Conservation (phyloP, 2,888 invertebrate genomes). For the Zygothrica quintamaculata region DNA sequence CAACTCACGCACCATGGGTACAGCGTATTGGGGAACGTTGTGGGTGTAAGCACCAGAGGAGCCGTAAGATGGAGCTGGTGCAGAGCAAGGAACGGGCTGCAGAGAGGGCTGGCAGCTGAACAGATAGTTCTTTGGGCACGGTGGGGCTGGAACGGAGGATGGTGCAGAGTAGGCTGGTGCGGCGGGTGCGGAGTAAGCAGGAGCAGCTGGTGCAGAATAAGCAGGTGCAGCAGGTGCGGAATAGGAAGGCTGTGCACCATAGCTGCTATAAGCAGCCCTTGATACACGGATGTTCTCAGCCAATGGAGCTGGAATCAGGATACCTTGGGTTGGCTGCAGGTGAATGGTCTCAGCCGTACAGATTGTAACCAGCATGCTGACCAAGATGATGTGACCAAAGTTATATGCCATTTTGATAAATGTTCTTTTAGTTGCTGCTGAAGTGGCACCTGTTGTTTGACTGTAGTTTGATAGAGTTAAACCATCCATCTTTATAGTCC, state of each 20-base stretch:
- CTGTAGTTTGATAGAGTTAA: slow-evolving; percentile 47
- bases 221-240: slow-evolving; percentile 43
- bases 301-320: slow-evolving; percentile 80
- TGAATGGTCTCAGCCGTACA: slow-evolving; percentile 70
- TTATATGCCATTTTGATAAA: slow-evolving; percentile 63
- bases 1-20: slow-evolving; percentile 72
- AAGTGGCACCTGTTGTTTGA: slow-evolving; percentile 42
- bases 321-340: slow-evolving; percentile 78
- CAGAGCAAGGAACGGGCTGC: slow-evolving; percentile 77
- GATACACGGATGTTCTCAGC: slow-evolving; percentile 76
- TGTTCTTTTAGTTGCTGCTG: slow-evolving; percentile 62
- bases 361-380: slow-evolving; percentile 44
- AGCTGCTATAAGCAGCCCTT: slow-evolving; percentile 65
- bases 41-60: slow-evolving; percentile 79
- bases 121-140: slow-evolving; percentile 81
- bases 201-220: slow-evolving; percentile 51
- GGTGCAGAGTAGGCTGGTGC: slow-evolving; percentile 46
- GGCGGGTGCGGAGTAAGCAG: slow-evolving; percentile 40
- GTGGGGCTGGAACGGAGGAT: slow-evolving; percentile 64
- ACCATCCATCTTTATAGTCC: too few species aligned
- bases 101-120: slow-evolving; percentile 81
- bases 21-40: slow-evolving; percentile 75
- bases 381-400: slow-evolving; percentile 53
- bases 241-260: slow-evolving; percentile 37
- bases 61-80: slow-evolving; percentile 64